A percentile compares a stretch with the other conserved stretches of the same genome.
Conservation (phyloP, 2,888 invertebrate genomes). For the Malachius bipustulatus region DNA sequence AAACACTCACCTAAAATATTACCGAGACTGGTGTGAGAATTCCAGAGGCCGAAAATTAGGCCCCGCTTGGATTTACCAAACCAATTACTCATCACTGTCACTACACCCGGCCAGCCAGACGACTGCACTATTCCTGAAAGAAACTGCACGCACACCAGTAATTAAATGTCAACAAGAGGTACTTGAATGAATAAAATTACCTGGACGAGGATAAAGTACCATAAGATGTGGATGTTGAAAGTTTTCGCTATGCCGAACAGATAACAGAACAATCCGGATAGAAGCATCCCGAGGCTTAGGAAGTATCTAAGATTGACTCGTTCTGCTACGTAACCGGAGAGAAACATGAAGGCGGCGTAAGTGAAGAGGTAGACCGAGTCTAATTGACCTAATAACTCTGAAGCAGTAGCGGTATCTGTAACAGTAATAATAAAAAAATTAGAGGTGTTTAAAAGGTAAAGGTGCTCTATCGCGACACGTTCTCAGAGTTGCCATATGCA, state of each 20-base stretch:
- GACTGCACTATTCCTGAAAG: conserved; percentile 81
- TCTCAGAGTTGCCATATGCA: no score
- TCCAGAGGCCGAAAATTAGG: conserved; percentile 93
- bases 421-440: conserved; percentile 41
- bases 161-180: not conserved
- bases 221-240: conserved; percentile 66
- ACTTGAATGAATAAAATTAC: conserved; percentile 38
- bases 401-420: conserved; percentile 57
- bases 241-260: conserved; percentile 79
- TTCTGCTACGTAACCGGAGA: conserved; percentile 83
- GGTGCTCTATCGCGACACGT: no score
- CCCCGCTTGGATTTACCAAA: conserved; percentile 86
- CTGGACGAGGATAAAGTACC: conserved; percentile 78
- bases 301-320: conserved; percentile 83
- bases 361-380: conserved; percentile 88
- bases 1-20: conserved; percentile 68
- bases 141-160: conserved; percentile 30
- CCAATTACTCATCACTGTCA: conserved; percentile 91
- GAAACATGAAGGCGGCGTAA: conserved; percentile 89
- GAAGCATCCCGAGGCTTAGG: conserved; percentile 80
- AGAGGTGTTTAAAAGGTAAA: not conserved
- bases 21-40: conserved; percentile 91
- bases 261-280: conserved; percentile 76
- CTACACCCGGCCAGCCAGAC: conserved; percentile 95
- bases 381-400: conserved; percentile 69